Evolutionary conservation across 1,140 invertebrate species (phyloP).

Genomic region (Conus ventricosus): DNA sequence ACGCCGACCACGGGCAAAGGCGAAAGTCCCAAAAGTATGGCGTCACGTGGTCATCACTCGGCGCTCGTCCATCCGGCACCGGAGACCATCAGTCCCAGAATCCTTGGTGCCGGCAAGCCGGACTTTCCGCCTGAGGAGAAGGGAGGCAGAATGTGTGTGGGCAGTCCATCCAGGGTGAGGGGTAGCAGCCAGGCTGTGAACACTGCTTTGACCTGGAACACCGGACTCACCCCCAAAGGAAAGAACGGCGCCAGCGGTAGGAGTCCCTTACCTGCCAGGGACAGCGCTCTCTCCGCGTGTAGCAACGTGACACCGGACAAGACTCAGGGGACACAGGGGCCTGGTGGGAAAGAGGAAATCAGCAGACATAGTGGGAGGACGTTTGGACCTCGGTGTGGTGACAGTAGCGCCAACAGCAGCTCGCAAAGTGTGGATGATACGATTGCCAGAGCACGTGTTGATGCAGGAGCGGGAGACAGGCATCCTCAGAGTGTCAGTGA

Average conservation of each 20-base stretch:
- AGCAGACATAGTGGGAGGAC: no score
- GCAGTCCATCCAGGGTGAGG: not conserved
- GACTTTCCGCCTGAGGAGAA: not conserved
- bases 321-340: not conserved
- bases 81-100: constrained; percentile 16
- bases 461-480: no score
- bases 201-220: not conserved
- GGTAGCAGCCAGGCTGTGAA: not conserved
- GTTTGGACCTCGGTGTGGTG: no score
- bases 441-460: no score
- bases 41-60: not conserved
- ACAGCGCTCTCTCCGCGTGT: not conserved
- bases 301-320: not conserved
- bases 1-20: not conserved
- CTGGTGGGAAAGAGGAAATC: not conserved
- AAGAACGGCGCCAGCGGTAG: not conserved
- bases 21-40: not conserved
- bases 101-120: not conserved
- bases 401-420: no score
- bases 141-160: not conserved
- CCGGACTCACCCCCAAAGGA: not conserved
- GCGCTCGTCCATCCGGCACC: constrained; percentile 14
- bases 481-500: no score
- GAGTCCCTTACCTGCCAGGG: not conserved
- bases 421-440: no score